phyloP scores from a whole-genome alignment of 2,113 vertebrate species.

The Rhinoderma darwinii region DNA sequence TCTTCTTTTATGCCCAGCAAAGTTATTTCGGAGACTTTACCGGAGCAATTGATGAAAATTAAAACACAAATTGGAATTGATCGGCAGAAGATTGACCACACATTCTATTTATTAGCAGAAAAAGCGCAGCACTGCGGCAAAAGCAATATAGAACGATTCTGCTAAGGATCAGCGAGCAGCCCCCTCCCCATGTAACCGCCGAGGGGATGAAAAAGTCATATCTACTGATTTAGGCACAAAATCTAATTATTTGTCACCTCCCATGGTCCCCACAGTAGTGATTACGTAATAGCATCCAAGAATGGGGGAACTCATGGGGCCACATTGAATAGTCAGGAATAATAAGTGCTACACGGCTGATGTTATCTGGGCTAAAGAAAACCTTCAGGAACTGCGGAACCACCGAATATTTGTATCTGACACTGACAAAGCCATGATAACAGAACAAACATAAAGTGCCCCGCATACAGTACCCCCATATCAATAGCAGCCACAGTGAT shows the following conservation, averaged over 20 bases:
- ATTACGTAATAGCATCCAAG: too few species aligned
- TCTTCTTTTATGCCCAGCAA: neutral
- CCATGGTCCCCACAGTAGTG: neutral
- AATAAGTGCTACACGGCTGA: too few species aligned
- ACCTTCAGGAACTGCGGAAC: too few species aligned
- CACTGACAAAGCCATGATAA: too few species aligned
- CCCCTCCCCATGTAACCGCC: neutral
- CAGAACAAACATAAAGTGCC: too few species aligned
- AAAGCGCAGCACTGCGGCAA: neutral
- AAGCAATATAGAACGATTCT: neutral
- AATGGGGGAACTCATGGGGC: too few species aligned
- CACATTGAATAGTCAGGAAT: too few species aligned
- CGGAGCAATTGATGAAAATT: constrained; percentile 19
- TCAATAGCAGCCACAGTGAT: too few species aligned
- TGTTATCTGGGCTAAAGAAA: too few species aligned
- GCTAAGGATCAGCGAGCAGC: neutral
- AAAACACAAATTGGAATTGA: constrained; percentile 19
- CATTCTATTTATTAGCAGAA: constrained; percentile 1
- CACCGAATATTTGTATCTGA: too few species aligned
- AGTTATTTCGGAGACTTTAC: constrained; percentile 5
- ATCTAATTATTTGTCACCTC: neutral
- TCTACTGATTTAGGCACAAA: neutral
- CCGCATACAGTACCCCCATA: too few species aligned
- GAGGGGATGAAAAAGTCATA: neutral
- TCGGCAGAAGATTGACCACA: constrained; percentile 4